A percentile compares a stretch with the other conserved stretches of the same genome.
Conservation (phyloP, 2,113 vertebrate genomes). For the Synodontis membranacea region DNA sequence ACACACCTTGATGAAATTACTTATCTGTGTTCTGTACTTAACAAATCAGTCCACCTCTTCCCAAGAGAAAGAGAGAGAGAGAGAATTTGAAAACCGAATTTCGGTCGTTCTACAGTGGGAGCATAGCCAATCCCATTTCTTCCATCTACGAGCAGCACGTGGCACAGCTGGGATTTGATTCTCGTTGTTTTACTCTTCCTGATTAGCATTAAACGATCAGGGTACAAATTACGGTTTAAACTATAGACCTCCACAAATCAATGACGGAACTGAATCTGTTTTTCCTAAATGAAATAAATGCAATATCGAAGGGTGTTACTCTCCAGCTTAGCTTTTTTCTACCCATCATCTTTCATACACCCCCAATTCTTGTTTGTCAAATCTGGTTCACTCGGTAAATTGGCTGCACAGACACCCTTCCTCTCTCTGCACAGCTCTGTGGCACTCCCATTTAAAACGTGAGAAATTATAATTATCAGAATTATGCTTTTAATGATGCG, state of each 20-base stretch:
- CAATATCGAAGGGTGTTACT: neutral
- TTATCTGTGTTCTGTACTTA: neutral
- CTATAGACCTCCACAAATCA: slow-evolving; percentile 23
- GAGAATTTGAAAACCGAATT: slow-evolving; percentile 1
- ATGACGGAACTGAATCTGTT: neutral
- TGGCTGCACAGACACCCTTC: slow-evolving; percentile 74
- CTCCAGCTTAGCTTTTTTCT: slow-evolving; percentile 4
- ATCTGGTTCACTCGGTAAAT: slow-evolving; percentile 74
- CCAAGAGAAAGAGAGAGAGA: slow-evolving; percentile 2
- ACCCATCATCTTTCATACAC: slow-evolving; percentile 18
- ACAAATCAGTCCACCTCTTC: slow-evolving; percentile 2
- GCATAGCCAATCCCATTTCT: neutral
- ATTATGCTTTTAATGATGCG: slow-evolving; percentile 88
- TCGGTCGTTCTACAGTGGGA: neutral
- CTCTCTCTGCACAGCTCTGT: slow-evolving; percentile 70
- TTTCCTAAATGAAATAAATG: slow-evolving; percentile 17
- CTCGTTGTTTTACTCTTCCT: slow-evolving; percentile 4
- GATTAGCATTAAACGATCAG: slow-evolving; percentile 28
- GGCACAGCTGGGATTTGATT: slow-evolving; percentile 28
- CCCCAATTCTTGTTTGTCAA: slow-evolving; percentile 48
- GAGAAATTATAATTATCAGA: slow-evolving; percentile 88
- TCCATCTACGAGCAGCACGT: neutral
- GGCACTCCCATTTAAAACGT: slow-evolving; percentile 80
- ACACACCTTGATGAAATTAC: neutral
- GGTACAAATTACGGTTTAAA: slow-evolving; percentile 36